Evolutionary conservation across 2,888 invertebrate genomes (phyloP), one percentile per base, ranked within the genome.

Genomic region (Dexiosoma caninum): DNA sequence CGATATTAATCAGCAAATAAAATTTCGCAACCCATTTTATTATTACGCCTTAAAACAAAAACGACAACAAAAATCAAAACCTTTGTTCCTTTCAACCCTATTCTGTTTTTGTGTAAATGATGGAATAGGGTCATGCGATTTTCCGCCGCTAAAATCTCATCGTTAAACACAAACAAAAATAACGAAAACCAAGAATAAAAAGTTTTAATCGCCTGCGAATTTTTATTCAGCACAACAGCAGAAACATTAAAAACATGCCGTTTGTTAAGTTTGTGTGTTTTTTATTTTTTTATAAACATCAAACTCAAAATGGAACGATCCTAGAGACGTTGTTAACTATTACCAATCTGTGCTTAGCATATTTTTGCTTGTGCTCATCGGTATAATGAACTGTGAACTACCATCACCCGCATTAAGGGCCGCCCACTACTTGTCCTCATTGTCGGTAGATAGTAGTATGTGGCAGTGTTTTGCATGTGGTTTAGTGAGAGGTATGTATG

Each of bases 151-250:
- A 51, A 67, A 76, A 77, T 51, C 40, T 46, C 55, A 55, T 30
- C 46, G 51, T 21, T 51, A 81, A 60, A 79, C 59, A 75, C 78
- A 6, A 55, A 78, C 77, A 72, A 76, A 72, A 69, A 44, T 44
- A 49, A 12, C 37, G 14, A 74, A 27, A 74, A 64, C 67, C 71
- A 70, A 27, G 81, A 69, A 83, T 82, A 83, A 84, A 62, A 87
- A 86, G 83, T 85, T 86, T 88, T 86, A 87, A 88, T 86, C 86
- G 86, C 70, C 83, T 69, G 82, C 85, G 85, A 86, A 86, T 83
- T n/a, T n/a, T n/a, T n/a, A n/a, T n/a, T n/a, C 85, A 85, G 82
- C 19, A 82, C 51, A 49, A 57, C 55, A 59, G 10, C 10, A 42
- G n/a, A 46, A 59, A 76, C 42, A 72, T 66, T 62, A 76, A 64